Conservation (phyloP, 2,888 invertebrate genomes). For the Strigamia transsilvanica region DNA sequence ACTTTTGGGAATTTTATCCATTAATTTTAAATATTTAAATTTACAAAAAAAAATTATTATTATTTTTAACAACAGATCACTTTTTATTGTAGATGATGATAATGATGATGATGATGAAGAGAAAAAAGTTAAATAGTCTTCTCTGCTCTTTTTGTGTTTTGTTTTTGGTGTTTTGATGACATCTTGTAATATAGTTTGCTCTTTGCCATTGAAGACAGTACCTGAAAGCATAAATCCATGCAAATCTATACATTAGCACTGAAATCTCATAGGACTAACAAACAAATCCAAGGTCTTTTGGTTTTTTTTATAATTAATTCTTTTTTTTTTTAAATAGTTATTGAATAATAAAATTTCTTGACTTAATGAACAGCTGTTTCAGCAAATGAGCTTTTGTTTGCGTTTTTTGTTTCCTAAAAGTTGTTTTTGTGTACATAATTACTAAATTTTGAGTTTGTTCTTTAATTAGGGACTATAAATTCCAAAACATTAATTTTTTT, state of each 20-base stretch:
- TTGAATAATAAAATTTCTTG: not conserved
- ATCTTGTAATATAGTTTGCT: not conserved
- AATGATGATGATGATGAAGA: not conserved
- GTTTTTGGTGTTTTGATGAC: not conserved
- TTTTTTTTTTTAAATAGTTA: not conserved
- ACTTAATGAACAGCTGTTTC: too few relatives aligned
- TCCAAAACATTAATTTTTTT: too few relatives aligned
- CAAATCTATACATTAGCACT: conserved; percentile 9
- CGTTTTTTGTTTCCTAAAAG: too few relatives aligned
- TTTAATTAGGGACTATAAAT: too few relatives aligned
- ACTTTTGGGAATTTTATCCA: conserved; percentile 44
- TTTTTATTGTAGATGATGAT: not conserved
- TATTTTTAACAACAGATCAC: too few relatives aligned
- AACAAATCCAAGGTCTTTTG: conserved; percentile 16
- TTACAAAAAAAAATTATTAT: not conserved
- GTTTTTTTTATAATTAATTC: not conserved
- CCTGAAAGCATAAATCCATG: conserved; percentile 40
- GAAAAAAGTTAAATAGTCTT: not conserved
- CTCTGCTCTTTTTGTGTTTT: conserved; percentile 24
- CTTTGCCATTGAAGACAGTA: not conserved
- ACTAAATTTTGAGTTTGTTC: too few relatives aligned
- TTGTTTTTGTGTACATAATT: too few relatives aligned
- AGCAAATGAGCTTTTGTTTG: too few relatives aligned
- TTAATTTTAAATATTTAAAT: conserved; percentile 17
- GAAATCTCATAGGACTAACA: not conserved